phyloP scores from a whole-genome alignment of 2,888 invertebrate genomes.

The Apotomis betuletana region DNA sequence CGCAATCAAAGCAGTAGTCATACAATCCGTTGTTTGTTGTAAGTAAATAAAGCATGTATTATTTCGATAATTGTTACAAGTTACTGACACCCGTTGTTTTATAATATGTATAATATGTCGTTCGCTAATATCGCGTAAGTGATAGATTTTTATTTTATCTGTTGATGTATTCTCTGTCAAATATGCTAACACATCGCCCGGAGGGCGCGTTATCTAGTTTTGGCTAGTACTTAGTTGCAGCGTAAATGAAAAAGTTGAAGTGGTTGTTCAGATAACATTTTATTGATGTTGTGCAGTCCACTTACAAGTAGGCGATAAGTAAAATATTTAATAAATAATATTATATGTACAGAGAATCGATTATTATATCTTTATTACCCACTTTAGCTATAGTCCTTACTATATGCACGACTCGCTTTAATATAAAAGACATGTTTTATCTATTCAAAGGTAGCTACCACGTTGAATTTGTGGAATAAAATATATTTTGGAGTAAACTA shows the following conservation, averaged over 20 bases:
- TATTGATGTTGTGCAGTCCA: constrained; percentile 67
- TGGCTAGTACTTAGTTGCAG: constrained; percentile 57
- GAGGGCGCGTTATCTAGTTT: constrained; percentile 62
- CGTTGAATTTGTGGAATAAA: constrained; percentile 55
- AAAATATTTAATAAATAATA: constrained; percentile 52
- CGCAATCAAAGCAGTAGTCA: constrained; percentile 51
- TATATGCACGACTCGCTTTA: constrained; percentile 52
- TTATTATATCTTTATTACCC: constrained; percentile 45
- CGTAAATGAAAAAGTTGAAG: constrained; percentile 72
- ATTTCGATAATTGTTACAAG: constrained; percentile 49
- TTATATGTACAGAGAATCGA: constrained; percentile 52
- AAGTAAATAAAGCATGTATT: constrained; percentile 54
- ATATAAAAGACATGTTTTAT: constrained; percentile 48
- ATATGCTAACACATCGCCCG: constrained; percentile 64
- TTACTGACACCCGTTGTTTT: constrained; percentile 56
- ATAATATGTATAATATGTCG: constrained; percentile 56
- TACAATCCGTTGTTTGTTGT: constrained; percentile 51
- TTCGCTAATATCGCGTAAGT: constrained; percentile 61
- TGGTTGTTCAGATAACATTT: constrained; percentile 66
- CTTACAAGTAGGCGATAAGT: constrained; percentile 58
- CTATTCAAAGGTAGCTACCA: constrained; percentile 49
- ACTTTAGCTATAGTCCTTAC: constrained; percentile 33
- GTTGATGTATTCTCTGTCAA: constrained; percentile 68
- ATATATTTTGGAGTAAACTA: constrained; percentile 51
- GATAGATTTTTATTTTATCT: constrained; percentile 60